Percentiles rank a stretch among this genome's conserved stretches.
Evolutionary conservation across 2,113 vertebrate genomes (phyloP).

Genomic region (Sorex araneus): DNA sequence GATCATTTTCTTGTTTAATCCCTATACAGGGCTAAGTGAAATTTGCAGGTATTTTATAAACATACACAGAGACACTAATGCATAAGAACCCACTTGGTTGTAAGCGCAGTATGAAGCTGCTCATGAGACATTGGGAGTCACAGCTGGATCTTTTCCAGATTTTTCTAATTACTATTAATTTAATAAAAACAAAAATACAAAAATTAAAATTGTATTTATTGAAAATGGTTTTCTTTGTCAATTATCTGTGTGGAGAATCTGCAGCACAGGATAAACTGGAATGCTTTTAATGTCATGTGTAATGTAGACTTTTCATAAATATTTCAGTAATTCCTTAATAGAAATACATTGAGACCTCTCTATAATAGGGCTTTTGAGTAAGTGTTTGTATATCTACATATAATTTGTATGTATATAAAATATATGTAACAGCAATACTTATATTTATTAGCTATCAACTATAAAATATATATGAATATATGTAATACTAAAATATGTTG

Average conservation of each 20-base stretch:
- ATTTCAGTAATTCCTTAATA: slow-evolving; percentile 7
- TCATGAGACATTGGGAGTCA: not conserved
- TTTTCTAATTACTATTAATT: not conserved
- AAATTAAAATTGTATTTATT: too few species aligned
- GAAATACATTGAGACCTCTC: not conserved
- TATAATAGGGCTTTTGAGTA: not conserved
- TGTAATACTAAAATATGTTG: not conserved
- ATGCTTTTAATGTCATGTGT: not conserved
- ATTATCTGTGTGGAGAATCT: not conserved
- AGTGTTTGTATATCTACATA: not conserved
- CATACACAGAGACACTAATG: not conserved
- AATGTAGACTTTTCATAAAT: not conserved
- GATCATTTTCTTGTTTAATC: not conserved
- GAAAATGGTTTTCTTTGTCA: not conserved
- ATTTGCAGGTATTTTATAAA: not conserved
- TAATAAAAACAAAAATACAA: too few species aligned
- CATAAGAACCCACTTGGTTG: not conserved
- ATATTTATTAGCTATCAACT: not conserved
- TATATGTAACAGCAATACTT: not conserved
- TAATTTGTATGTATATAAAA: not conserved
- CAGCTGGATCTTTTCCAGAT: not conserved
- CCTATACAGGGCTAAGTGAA: not conserved
- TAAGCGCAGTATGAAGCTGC: not conserved
- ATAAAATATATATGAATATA: not conserved
- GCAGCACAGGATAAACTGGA: not conserved